Percentiles rank a stretch among this genome's conserved stretches.
Evolutionary conservation across 64 coral and sea anemone genomes (phyloP).

Genomic region (Stichodactyla helianthus): DNA sequence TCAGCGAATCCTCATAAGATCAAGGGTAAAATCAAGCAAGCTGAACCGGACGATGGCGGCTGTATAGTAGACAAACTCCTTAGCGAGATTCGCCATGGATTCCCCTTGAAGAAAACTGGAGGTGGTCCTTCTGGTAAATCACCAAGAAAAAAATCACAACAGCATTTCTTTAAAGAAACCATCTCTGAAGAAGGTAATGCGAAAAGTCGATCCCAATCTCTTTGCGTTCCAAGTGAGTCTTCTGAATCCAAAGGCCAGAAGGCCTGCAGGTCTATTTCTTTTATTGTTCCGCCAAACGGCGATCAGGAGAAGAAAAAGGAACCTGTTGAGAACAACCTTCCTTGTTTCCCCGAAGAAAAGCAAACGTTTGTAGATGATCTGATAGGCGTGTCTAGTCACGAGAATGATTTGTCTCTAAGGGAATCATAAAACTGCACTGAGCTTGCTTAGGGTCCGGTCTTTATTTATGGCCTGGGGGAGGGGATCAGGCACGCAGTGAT

Average conservation of each 20-base stretch:
- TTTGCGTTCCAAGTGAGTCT: background rate
- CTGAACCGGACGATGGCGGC: constrained; percentile 44
- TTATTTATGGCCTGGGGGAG: too few species aligned
- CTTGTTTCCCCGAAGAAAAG: background rate
- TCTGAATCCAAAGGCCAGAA: background rate
- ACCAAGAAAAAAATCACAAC: background rate
- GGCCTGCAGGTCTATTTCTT: background rate
- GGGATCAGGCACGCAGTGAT: too few species aligned
- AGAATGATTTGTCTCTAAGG: background rate
- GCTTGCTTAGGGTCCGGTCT: too few species aligned
- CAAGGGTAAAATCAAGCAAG: constrained; percentile 32
- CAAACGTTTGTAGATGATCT: background rate
- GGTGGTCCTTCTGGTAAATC: background rate
- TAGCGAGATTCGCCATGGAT: constrained; percentile 73
- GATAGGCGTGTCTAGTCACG: background rate
- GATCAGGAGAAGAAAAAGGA: background rate
- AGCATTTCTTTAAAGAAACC: constrained; percentile 3
- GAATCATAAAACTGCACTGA: background rate
- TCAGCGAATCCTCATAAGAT: constrained; percentile 30
- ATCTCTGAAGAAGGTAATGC: background rate
- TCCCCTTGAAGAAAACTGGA: constrained; percentile 52
- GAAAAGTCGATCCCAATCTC: background rate
- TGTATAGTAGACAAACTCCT: constrained; percentile 82
- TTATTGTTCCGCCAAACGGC: background rate
- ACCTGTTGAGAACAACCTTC: background rate